phyloP scores from a whole-genome alignment of 2,113 vertebrate genomes.

The Alces alces region DNA sequence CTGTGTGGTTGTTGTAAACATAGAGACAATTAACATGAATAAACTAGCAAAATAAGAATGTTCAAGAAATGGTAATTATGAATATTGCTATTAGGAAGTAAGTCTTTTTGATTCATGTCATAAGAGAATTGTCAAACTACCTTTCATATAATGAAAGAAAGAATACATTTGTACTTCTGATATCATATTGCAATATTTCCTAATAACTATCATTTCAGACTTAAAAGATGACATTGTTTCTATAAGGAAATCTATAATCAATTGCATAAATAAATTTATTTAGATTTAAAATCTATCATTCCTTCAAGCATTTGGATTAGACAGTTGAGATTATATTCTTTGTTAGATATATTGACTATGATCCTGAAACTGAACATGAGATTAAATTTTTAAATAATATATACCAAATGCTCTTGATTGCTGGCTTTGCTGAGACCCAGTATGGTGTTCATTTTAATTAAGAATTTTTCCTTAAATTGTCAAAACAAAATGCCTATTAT shows the following conservation, averaged over 20 bases:
- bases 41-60: not conserved
- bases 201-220: not conserved
- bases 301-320: not conserved
- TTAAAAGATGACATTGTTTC: not conserved
- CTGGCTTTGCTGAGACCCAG: not conserved
- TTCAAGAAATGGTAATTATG: not conserved
- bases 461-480: slow-evolving; percentile 30
- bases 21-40: not conserved
- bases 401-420: not conserved
- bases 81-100: not conserved
- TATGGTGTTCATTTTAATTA: slow-evolving; percentile 31
- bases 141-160: not conserved
- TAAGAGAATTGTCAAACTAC: not conserved
- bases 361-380: not conserved
- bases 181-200: not conserved
- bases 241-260: not conserved
- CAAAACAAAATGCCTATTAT: slow-evolving; percentile 21
- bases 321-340: not conserved
- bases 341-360: not conserved
- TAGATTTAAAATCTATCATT: not conserved
- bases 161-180: not conserved
- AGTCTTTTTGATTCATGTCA: not conserved
- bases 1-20: not conserved
- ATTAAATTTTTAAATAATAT: slow-evolving; percentile 1
- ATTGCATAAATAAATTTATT: not conserved